Percentiles rank a stretch among this genome's conserved stretches.
Conservation (phyloP, 2,797 vertebrate genomes). For the Chanos chanos region DNA sequence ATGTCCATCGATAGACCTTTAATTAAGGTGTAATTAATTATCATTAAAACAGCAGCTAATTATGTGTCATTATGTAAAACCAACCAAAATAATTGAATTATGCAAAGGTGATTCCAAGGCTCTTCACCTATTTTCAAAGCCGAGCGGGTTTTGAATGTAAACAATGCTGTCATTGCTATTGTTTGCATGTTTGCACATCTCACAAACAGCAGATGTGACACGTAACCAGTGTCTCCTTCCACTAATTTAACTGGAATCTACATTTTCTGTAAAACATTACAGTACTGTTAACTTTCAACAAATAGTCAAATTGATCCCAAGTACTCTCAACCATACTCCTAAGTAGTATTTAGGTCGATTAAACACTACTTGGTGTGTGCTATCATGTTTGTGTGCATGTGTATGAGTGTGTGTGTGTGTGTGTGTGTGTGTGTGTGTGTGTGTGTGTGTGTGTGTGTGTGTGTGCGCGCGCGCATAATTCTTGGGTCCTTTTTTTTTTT, state of each 20-base stretch:
- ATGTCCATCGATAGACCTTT: constrained; percentile 75
- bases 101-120: constrained; percentile 63
- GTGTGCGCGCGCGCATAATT: too few relatives aligned
- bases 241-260: constrained; percentile 32
- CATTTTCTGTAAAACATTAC: constrained; percentile 19
- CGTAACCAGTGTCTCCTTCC: constrained; percentile 30
- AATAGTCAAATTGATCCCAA: too few relatives aligned
- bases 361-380: constrained; percentile 24
- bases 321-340: constrained; percentile 6
- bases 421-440: too few relatives aligned
- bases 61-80: constrained; percentile 60
- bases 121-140: constrained; percentile 59
- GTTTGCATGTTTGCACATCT: constrained; percentile 20
- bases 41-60: constrained; percentile 69
- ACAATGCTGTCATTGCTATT: constrained; percentile 35
- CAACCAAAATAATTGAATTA: constrained; percentile 74
- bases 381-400: too few relatives aligned
- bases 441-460: too few relatives aligned
- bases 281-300: too few relatives aligned
- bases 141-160: constrained; percentile 54
- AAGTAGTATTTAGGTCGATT: constrained; percentile 38
- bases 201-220: constrained; percentile 40
- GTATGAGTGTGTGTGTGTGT: too few relatives aligned
- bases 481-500: constrained; percentile 39
- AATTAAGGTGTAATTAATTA: constrained; percentile 74